Evolutionary conservation across 2,888 invertebrate genomes (phyloP).

Genomic region (Mythimna vitellina): DNA sequence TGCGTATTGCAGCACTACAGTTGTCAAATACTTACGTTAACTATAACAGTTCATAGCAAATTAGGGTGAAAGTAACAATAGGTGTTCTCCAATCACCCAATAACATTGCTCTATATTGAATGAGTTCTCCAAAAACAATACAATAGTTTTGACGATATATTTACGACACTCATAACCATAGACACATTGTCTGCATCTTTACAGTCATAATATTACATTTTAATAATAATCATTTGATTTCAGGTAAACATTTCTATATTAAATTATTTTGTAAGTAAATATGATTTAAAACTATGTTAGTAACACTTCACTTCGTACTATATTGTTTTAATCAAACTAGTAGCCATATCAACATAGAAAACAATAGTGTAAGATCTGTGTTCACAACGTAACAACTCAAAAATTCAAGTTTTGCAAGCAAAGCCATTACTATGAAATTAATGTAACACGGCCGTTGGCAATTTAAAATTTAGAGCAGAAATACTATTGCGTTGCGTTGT

Average conservation of each 20-base stretch:
- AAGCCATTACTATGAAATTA: conserved; percentile 74
- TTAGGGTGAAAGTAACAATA: not conserved
- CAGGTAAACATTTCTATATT: too few relatives aligned
- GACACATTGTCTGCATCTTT: not conserved
- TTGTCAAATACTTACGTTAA: not conserved
- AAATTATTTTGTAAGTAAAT: too few relatives aligned
- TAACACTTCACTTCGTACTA: too few relatives aligned
- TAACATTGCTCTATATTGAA: not conserved
- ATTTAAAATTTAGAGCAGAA: conserved; percentile 86
- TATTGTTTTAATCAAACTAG: conserved; percentile 8
- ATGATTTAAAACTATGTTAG: too few relatives aligned
- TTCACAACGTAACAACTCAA: conserved; percentile 45
- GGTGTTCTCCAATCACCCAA: not conserved
- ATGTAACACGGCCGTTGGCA: conserved; percentile 82
- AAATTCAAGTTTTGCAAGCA: conserved; percentile 61
- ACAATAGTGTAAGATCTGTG: conserved; percentile 61
- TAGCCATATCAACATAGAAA: conserved; percentile 22
- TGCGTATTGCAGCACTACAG: not conserved
- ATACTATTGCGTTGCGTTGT: conserved; percentile 79
- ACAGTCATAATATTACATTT: conserved; percentile 6
- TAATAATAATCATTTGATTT: not conserved
- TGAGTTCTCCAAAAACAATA: too few relatives aligned
- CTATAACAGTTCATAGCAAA: not conserved
- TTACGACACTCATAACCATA: not conserved
- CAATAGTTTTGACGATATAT: not conserved